A percentile compares a stretch with the other conserved stretches of the same genome.
These are phyloP conservation scores for Drosophila trapezifrons DNA, from an alignment of 1,140 invertebrate species.

Conservation along the genomic window DNA sequence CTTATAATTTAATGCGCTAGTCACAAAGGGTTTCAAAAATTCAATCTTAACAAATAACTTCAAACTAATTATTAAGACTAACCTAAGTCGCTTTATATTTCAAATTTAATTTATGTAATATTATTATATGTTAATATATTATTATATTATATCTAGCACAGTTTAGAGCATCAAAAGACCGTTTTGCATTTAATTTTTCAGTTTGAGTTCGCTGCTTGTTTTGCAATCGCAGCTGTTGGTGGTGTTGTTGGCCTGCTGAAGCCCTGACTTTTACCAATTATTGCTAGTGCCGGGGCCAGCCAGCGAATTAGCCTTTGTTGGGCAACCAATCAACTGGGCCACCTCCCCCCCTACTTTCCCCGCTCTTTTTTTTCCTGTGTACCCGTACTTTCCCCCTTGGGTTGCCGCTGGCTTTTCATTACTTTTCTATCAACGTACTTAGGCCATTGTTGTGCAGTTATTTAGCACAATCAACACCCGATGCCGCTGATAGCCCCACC, in stretches of 20 bases:
- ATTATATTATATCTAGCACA: neutral
- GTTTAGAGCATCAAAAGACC: neutral
- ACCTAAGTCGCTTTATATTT: no score
- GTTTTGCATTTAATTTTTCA: no score
- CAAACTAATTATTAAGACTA: no score
- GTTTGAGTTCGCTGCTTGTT: constrained; percentile 35
- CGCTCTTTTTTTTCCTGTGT: neutral
- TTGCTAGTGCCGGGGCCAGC: constrained; percentile 71
- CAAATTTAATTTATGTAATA: no score
- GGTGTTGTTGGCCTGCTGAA: constrained; percentile 36
- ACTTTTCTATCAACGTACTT: constrained; percentile 83
- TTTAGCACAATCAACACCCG: constrained; percentile 82
- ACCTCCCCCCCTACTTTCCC: neutral
- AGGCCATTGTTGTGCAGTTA: constrained; percentile 81
- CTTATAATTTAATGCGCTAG: no score
- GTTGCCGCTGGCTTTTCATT: constrained; percentile 66
- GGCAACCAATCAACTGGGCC: constrained; percentile 72
- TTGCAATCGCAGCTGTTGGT: constrained; percentile 35
- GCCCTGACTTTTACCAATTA: constrained; percentile 78
- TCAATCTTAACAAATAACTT: no score
- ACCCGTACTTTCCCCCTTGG: constrained; percentile 6
- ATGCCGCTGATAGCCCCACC: constrained; percentile 63
- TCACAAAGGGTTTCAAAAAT: no score
- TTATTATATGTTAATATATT: no score
- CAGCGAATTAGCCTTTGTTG: constrained; percentile 81